A percentile compares a stretch with the other conserved stretches of the same genome.
Evolutionary conservation across 2,888 invertebrate genomes (phyloP).

Genomic region (Orthosia gothica): DNA sequence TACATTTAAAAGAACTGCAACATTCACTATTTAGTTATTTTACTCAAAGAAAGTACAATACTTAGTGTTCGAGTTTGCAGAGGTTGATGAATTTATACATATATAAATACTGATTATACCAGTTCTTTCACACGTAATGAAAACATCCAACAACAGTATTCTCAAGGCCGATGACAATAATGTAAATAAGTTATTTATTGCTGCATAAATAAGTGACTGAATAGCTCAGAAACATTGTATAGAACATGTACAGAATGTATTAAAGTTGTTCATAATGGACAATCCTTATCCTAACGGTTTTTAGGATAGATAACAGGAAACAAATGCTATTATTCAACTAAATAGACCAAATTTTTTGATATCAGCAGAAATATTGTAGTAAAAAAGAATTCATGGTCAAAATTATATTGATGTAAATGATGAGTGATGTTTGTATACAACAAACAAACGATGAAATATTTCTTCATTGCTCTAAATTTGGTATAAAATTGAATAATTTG

Average conservation of each 20-base stretch:
- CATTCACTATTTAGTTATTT: background rate
- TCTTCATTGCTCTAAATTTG: background rate
- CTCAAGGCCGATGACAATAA: constrained; percentile 33
- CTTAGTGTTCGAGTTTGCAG: background rate
- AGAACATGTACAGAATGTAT: constrained; percentile 27
- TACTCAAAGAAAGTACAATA: constrained; percentile 4
- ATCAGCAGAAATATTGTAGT: background rate
- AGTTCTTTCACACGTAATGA: constrained; percentile 33
- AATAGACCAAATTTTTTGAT: background rate
- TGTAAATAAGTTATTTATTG: constrained; percentile 32
- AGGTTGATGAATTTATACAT: constrained; percentile 27
- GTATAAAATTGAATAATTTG: background rate
- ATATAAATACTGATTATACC: constrained; percentile 40
- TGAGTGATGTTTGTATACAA: background rate
- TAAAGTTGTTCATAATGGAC: background rate
- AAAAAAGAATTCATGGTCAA: background rate
- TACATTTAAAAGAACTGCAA: background rate
- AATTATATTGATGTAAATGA: background rate
- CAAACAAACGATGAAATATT: background rate
- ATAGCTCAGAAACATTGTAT: constrained; percentile 20
- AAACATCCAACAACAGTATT: constrained; percentile 44
- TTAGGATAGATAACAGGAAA: constrained; percentile 10
- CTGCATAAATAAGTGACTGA: constrained; percentile 13
- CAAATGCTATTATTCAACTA: background rate
- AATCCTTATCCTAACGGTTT: background rate